Percentiles rank a stretch among this genome's conserved stretches.
Evolutionary conservation across 2,113 vertebrate species (phyloP).

Genomic region (Turnix velox): DNA sequence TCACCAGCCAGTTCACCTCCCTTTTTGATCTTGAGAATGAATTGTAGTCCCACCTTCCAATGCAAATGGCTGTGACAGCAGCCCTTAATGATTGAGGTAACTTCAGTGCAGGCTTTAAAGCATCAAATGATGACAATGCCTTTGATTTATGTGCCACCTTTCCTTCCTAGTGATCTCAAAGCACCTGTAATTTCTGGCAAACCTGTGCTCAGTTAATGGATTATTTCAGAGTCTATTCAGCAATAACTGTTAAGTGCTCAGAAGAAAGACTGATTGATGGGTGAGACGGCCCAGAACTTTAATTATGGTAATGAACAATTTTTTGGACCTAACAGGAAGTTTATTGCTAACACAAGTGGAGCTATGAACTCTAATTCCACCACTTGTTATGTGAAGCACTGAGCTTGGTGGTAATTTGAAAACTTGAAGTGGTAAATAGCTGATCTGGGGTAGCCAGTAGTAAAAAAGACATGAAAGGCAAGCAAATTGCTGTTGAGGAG

Average conservation of each 20-base stretch:
- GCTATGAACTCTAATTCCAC: constrained; percentile 1
- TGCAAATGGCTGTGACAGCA: neutral
- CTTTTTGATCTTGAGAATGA: constrained; percentile 17
- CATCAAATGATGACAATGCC: neutral
- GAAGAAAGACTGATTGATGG: constrained; percentile 35
- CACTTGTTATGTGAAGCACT: neutral
- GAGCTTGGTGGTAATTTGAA: neutral
- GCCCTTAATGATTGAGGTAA: constrained; percentile 24
- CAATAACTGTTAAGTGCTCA: constrained; percentile 46
- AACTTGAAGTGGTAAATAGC: neutral
- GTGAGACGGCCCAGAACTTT: constrained; percentile 40
- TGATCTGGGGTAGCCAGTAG: neutral
- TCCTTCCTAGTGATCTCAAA: constrained; percentile 41
- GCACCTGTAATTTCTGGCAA: constrained; percentile 35
- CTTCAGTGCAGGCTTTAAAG: neutral
- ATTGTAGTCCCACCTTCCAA: neutral
- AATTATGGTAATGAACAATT: constrained; percentile 31
- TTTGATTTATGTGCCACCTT: constrained; percentile 44
- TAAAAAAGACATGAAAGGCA: neutral
- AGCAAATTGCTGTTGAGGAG: neutral
- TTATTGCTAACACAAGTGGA: neutral
- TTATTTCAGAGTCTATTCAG: constrained; percentile 27
- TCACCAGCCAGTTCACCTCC: neutral
- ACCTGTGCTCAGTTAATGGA: constrained; percentile 10
- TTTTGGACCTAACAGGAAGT: constrained; percentile 4